These are phyloP conservation scores for Podabrus alpinus DNA, from an alignment of 2,888 invertebrate genomes.

Conservation along the genomic window DNA sequence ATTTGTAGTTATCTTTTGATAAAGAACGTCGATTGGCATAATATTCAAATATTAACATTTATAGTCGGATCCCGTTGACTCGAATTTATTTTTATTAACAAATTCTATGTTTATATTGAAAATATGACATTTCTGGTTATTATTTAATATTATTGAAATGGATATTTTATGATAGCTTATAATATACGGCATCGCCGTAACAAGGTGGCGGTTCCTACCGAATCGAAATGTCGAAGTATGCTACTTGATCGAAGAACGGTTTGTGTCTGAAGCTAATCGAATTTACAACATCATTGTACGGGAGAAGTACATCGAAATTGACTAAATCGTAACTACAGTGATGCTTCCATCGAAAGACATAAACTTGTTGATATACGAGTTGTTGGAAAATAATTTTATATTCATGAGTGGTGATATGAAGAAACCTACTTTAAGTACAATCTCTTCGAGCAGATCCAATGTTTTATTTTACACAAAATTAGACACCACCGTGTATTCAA, in stretches of 20 bases:
- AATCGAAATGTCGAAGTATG: slow-evolving; percentile 77
- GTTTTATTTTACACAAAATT: slow-evolving; percentile 77
- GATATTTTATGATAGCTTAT: no score
- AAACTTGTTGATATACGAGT: slow-evolving; percentile 82
- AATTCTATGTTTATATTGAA: no score
- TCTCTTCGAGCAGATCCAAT: slow-evolving; percentile 77
- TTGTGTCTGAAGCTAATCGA: slow-evolving; percentile 82
- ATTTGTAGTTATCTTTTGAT: no score
- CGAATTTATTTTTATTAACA: no score
- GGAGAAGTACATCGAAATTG: slow-evolving; percentile 86
- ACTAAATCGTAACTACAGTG: slow-evolving; percentile 86
- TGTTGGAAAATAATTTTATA: slow-evolving; percentile 80
- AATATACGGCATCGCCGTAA: no score
- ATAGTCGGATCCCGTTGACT: no score
- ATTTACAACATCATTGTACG: slow-evolving; percentile 84
- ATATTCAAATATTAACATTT: no score
- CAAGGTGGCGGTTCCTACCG: slow-evolving; percentile 81
- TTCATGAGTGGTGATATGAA: slow-evolving; percentile 72
- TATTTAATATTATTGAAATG: no score
- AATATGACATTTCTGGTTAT: no score
- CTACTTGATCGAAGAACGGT: slow-evolving; percentile 81
- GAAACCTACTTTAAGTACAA: slow-evolving; percentile 58
- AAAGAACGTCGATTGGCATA: no score
- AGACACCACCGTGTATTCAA: slow-evolving; percentile 69
- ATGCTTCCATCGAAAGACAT: slow-evolving; percentile 95